Evolutionary conservation across 2,888 invertebrate genomes (phyloP).

Genomic region (Pherbina coryleti): DNA sequence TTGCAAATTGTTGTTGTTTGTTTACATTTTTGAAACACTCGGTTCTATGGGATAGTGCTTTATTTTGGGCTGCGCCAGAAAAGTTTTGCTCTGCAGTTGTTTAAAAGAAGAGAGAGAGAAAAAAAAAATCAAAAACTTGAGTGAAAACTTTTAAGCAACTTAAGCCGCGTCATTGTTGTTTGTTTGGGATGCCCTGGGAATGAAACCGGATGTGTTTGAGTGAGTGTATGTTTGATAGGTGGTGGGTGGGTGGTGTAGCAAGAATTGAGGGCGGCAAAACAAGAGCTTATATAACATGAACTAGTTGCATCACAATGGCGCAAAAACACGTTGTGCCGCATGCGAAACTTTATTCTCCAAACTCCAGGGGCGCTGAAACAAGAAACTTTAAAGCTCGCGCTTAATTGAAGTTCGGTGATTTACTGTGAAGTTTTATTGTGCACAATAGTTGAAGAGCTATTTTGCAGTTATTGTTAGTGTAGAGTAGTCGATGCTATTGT

Average conservation of each 20-base stretch:
- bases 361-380: no score
- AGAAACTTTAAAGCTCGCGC: not conserved
- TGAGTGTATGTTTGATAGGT: no score
- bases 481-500: not conserved
- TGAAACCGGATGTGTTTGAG: not conserved
- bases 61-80: slow-evolving; percentile 6
- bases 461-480: not conserved
- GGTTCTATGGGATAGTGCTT: not conserved
- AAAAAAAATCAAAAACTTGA: slow-evolving; percentile 6
- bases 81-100: slow-evolving; percentile 5
- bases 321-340: not conserved
- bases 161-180: slow-evolving; percentile 1
- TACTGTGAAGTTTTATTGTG: not conserved
- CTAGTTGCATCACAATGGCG: not conserved
- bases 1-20: not conserved
- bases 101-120: not conserved
- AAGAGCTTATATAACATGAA: not conserved
- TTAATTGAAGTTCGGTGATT: slow-evolving; percentile 20
- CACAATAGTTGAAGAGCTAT: no score
- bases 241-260: not conserved
- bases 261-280: not conserved
- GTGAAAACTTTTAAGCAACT: slow-evolving; percentile 39
- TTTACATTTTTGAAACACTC: not conserved
- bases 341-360: no score
- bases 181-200: not conserved